Evolutionary conservation across 2,797 vertebrate genomes (phyloP).

Genomic region (Ficedula albicollis): DNA sequence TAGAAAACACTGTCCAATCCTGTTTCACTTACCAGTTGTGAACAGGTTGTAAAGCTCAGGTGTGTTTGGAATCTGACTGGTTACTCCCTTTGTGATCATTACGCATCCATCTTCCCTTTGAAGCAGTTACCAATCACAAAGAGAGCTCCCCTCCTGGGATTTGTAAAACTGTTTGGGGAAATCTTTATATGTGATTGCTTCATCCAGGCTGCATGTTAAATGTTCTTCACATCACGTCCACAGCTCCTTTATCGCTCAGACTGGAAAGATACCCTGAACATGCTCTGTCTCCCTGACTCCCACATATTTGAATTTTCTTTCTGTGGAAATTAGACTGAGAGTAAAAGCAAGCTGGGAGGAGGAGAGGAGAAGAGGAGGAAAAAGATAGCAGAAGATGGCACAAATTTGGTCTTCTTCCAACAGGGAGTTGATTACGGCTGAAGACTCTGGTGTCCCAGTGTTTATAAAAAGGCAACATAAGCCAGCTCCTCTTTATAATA

Average conservation of each 20-base stretch:
- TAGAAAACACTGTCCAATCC: not conserved
- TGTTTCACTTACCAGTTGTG: not conserved
- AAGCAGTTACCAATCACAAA: not conserved
- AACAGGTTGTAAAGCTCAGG: not conserved
- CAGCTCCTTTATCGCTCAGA: not conserved
- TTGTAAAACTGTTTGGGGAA: not conserved
- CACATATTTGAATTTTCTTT: not conserved
- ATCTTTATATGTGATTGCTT: not conserved
- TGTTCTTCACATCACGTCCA: not conserved
- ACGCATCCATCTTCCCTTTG: not conserved
- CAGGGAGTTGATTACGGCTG: not conserved
- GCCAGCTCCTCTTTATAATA: not conserved
- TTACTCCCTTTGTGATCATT: not conserved
- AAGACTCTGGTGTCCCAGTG: not conserved
- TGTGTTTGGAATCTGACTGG: not conserved
- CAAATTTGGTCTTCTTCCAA: not conserved
- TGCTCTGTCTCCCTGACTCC: not conserved
- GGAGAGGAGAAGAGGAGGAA: not conserved
- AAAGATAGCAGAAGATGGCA: not conserved
- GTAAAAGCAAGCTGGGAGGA: not conserved
- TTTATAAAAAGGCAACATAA: not conserved
- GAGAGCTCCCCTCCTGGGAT: not conserved
- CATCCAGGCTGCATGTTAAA: not conserved
- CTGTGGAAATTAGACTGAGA: not conserved
- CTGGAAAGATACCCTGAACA: not conserved